phyloP scores from a whole-genome alignment of 2,888 invertebrate genomes.

The Mythimna impura region DNA sequence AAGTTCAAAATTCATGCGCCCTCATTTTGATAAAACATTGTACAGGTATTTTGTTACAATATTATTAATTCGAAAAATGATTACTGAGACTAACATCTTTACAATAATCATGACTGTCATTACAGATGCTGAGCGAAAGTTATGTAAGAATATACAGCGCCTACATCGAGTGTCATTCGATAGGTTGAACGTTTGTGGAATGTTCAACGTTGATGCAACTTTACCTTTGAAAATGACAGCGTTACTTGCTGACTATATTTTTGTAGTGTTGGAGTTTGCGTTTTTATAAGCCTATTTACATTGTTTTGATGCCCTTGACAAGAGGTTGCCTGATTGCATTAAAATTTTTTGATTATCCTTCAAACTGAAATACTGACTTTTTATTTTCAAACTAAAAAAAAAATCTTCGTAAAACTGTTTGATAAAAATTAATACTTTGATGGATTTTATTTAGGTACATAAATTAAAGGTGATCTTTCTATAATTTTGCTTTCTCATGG shows the following conservation, averaged over 20 bases:
- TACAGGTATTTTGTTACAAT: constrained; percentile 13
- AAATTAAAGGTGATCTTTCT: too few relatives aligned
- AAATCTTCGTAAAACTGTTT: too few relatives aligned
- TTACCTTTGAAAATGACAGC: constrained; percentile 23
- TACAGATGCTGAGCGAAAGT: constrained; percentile 26
- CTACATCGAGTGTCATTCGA: constrained; percentile 13
- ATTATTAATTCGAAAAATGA: background rate
- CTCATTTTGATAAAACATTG: constrained; percentile 9
- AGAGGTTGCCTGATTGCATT: too few relatives aligned
- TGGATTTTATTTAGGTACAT: too few relatives aligned
- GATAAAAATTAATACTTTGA: too few relatives aligned
- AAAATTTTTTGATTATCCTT: too few relatives aligned
- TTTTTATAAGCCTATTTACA: background rate
- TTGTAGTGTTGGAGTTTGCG: constrained; percentile 28
- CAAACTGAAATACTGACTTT: too few relatives aligned
- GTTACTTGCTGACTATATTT: constrained; percentile 16
- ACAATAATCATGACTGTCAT: background rate
- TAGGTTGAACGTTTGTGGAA: constrained; percentile 22
- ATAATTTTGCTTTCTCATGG: too few relatives aligned
- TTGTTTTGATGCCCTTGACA: too few relatives aligned
- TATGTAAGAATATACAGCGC: constrained; percentile 30
- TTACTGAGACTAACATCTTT: background rate
- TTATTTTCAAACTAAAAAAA: too few relatives aligned
- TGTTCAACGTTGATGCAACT: constrained; percentile 30
- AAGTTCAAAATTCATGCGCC: background rate